Evolutionary conservation across 2,797 vertebrate genomes (phyloP).

Genomic region (Eulemur rubriventer): DNA sequence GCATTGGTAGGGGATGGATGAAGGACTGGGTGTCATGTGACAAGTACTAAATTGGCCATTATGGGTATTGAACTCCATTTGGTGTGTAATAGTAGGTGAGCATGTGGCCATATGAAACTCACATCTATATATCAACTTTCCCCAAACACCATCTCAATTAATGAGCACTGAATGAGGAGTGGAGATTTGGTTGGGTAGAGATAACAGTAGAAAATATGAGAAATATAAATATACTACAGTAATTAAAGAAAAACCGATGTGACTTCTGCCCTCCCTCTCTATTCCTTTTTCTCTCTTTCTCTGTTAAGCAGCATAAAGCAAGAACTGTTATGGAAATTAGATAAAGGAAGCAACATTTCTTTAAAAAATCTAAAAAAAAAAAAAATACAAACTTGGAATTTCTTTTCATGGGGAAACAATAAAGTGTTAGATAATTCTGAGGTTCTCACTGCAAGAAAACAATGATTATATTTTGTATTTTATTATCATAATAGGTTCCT

Average conservation of each 20-base stretch:
- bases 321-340: conserved; percentile 73
- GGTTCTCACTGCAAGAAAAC: conserved; percentile 80
- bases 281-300: conserved; percentile 55
- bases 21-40: conserved; percentile 9
- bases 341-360: conserved; percentile 53
- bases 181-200: conserved; percentile 27
- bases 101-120: conserved; percentile 50
- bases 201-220: conserved; percentile 38
- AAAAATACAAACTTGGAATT: conserved; percentile 53
- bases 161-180: conserved; percentile 36
- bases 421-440: conserved; percentile 78
- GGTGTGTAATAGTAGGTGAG: conserved; percentile 51
- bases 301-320: conserved; percentile 22
- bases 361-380: conserved; percentile 36
- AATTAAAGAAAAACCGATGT: conserved; percentile 53
- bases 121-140: conserved; percentile 33
- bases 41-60: conserved; percentile 61
- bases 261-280: conserved; percentile 51
- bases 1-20: background rate
- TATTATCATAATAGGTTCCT: conserved; percentile 81
- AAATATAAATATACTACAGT: conserved; percentile 10
- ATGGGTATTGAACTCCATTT: conserved; percentile 39
- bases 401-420: conserved; percentile 79
- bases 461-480: conserved; percentile 83
- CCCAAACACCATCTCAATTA: conserved; percentile 61